phyloP scores from a whole-genome alignment of 1,140 invertebrate genomes.

The Heliconius melpomene region DNA sequence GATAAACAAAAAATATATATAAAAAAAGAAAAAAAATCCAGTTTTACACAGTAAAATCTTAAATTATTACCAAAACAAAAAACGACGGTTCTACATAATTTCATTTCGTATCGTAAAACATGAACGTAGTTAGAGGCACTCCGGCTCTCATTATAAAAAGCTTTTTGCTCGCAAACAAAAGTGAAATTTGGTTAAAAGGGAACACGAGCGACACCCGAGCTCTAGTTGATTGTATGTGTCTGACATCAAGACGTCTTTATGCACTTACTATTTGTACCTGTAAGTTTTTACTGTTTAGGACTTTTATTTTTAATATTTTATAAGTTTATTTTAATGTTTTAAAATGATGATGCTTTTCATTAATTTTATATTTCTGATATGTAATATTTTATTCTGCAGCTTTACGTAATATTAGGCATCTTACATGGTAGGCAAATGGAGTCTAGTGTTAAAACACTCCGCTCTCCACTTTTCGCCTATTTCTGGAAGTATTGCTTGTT shows the following conservation, averaged over 20 bases:
- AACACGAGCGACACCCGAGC: conserved; percentile 24
- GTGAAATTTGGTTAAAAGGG: conserved; percentile 10
- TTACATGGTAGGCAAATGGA: too few species aligned
- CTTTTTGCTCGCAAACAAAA: conserved; percentile 20
- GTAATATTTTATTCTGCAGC: too few species aligned
- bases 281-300: not conserved
- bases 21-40: not conserved
- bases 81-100: conserved; percentile 6
- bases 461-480: too few species aligned
- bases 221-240: conserved; percentile 15
- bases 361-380: not conserved
- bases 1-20: too few species aligned
- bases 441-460: too few species aligned
- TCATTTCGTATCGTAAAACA: conserved; percentile 8
- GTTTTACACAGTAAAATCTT: not conserved
- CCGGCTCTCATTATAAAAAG: conserved; percentile 21
- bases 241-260: conserved; percentile 15
- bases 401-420: too few species aligned
- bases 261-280: not conserved
- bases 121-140: conserved; percentile 16
- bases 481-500: too few species aligned
- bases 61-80: conserved; percentile 3
- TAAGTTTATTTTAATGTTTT: not conserved
- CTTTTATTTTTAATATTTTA: not conserved
- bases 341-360: not conserved